Conservation (phyloP, 2,113 vertebrate genomes). For the Phyllostomus hastatus region DNA sequence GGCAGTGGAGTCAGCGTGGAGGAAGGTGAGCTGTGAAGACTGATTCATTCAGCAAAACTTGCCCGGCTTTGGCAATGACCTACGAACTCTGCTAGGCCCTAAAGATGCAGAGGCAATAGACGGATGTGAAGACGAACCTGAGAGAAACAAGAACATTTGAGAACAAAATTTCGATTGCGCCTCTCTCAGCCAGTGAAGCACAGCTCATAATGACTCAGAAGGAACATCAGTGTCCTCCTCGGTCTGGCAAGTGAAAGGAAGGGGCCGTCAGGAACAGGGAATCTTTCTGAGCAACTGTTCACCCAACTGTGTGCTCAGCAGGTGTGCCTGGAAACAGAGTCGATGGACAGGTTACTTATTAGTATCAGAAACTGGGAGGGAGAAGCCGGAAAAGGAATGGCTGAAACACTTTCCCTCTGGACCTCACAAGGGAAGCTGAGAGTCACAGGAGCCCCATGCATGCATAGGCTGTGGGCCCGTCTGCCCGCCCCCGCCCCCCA, state of each 20-base stretch:
- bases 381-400: not conserved
- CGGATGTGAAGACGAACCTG: not conserved
- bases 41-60: not conserved
- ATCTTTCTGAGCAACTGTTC: slow-evolving; percentile 51
- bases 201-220: slow-evolving; percentile 42
- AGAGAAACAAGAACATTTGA: not conserved
- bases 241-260: slow-evolving; percentile 26
- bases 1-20: accelerated
- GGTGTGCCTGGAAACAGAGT: not conserved
- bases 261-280: slow-evolving; percentile 15
- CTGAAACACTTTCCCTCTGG: not conserved
- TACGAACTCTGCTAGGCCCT: not conserved
- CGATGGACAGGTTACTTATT: slow-evolving; percentile 53
- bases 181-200: slow-evolving; percentile 13
- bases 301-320: slow-evolving; percentile 48
- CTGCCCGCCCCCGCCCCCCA: too few relatives aligned
- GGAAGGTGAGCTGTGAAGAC: not conserved
- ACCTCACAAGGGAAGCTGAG: not conserved
- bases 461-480: not conserved
- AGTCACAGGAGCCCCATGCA: not conserved
- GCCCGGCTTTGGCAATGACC: not conserved
- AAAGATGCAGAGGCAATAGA: not conserved
- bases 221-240: slow-evolving; percentile 19
- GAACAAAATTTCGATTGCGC: not conserved
- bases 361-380: not conserved